phyloP scores from a whole-genome alignment of 1,140 invertebrate genomes.

The Cepaea nemoralis region DNA sequence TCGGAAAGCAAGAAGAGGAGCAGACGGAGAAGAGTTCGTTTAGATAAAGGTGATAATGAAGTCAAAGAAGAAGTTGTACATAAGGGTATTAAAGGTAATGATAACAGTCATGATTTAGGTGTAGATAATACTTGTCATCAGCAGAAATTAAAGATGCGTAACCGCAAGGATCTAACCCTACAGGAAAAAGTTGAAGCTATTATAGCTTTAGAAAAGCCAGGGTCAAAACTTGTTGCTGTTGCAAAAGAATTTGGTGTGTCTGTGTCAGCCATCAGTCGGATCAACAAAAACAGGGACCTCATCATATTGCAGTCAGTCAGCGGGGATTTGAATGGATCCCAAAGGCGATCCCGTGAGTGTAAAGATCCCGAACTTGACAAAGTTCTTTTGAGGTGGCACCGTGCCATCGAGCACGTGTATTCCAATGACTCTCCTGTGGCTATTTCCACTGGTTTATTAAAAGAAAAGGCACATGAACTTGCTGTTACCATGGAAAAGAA shows the following conservation, averaged over 20 bases:
- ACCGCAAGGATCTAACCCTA: slow-evolving; percentile 36
- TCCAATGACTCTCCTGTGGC: not conserved
- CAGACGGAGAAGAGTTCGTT: not conserved
- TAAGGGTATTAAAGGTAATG: not conserved
- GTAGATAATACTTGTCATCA: not conserved
- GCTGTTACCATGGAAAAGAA: slow-evolving; percentile 21
- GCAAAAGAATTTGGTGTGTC: slow-evolving; percentile 32
- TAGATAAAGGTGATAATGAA: not conserved
- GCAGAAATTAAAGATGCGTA: not conserved
- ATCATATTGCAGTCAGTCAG: slow-evolving; percentile 17
- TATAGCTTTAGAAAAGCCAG: not conserved
- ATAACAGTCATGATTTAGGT: not conserved
- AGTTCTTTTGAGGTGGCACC: slow-evolving; percentile 21
- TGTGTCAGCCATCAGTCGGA: slow-evolving; percentile 27
- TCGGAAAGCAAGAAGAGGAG: not conserved
- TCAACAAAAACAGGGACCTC: slow-evolving; percentile 27
- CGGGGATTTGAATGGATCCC: slow-evolving; percentile 20
- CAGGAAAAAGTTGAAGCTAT: slow-evolving; percentile 34
- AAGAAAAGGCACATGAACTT: slow-evolving; percentile 31
- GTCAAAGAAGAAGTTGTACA: slow-evolving; percentile 14
- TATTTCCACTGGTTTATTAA: slow-evolving; percentile 18
- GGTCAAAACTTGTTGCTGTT: slow-evolving; percentile 15
- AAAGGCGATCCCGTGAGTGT: slow-evolving; percentile 11
- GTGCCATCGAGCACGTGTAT: slow-evolving; percentile 7
- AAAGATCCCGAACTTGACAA: slow-evolving; percentile 35